phyloP scores from a whole-genome alignment of 2,797 vertebrate genomes.

The Liasis olivaceus region DNA sequence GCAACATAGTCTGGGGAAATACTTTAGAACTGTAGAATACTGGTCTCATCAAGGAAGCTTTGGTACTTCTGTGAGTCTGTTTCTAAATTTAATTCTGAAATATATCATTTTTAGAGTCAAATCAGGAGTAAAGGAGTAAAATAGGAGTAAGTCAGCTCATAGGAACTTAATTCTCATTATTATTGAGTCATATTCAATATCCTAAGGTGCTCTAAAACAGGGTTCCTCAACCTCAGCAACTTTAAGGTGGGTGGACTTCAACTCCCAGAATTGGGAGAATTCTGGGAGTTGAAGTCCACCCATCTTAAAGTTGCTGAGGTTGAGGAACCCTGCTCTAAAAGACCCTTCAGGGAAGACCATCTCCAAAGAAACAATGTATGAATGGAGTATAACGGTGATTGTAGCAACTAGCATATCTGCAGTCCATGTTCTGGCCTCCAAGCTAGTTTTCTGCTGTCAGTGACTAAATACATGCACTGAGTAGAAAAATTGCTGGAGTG shows the following conservation, averaged over 20 bases:
- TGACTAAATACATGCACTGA: not conserved
- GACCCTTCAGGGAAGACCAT: not conserved
- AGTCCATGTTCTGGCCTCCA: not conserved
- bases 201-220: not conserved
- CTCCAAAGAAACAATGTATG: not conserved
- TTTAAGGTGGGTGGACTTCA: no score
- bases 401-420: not conserved
- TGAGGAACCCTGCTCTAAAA: not conserved
- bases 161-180: not conserved
- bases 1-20: not conserved
- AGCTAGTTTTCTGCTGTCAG: not conserved
- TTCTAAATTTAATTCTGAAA: conserved; percentile 3
- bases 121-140: not conserved
- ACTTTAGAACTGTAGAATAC: not conserved
- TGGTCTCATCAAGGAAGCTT: not conserved
- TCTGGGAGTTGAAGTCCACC: no score
- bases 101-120: not conserved
- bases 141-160: not conserved
- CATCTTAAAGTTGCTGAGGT: no score
- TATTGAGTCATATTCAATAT: not conserved
- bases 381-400: not conserved
- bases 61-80: not conserved
- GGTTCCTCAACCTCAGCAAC: no score
- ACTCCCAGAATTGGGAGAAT: no score
- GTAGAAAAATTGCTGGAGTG: not conserved